Percentiles rank a stretch among this genome's conserved stretches.
These are phyloP conservation scores for Orussus abietinus DNA, from an alignment of 1,140 invertebrate genomes.

Conservation along the genomic window DNA sequence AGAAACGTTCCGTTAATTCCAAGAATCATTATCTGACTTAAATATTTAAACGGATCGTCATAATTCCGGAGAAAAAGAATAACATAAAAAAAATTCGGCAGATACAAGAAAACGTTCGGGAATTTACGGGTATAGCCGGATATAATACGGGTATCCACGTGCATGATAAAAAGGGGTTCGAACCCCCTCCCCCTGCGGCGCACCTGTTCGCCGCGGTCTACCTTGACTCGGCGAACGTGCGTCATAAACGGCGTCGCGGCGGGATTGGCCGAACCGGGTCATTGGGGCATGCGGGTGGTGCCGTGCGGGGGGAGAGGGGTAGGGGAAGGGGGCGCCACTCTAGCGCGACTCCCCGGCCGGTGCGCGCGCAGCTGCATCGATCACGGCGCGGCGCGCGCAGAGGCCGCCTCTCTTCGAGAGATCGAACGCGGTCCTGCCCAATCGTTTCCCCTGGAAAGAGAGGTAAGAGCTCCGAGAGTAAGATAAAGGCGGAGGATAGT, in stretches of 20 bases:
- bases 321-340: slow-evolving; percentile 16
- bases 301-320: no score
- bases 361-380: slow-evolving; percentile 10
- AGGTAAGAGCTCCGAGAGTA: no score
- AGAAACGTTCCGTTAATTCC: no score
- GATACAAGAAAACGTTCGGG: no score
- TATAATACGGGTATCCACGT: slow-evolving; percentile 6
- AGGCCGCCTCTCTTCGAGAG: neutral
- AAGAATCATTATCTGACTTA: slow-evolving; percentile 14
- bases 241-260: slow-evolving; percentile 22
- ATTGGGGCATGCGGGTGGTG: slow-evolving; percentile 41
- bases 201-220: no score
- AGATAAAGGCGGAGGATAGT: no score
- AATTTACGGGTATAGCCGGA: no score
- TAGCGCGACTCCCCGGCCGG: slow-evolving; percentile 23
- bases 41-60: slow-evolving; percentile 12
- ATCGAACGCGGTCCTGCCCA: neutral
- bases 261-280: slow-evolving; percentile 31
- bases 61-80: neutral
- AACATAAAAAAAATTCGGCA: slow-evolving; percentile 3
- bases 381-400: slow-evolving; percentile 11
- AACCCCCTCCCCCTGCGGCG: neutral
- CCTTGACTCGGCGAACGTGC: slow-evolving; percentile 28
- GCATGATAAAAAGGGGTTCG: slow-evolving; percentile 9
- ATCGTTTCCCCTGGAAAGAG: no score